These are phyloP conservation scores for Enteromius viviparus DNA, from an alignment of 2,797 vertebrate genomes.

Conservation along the genomic window DNA sequence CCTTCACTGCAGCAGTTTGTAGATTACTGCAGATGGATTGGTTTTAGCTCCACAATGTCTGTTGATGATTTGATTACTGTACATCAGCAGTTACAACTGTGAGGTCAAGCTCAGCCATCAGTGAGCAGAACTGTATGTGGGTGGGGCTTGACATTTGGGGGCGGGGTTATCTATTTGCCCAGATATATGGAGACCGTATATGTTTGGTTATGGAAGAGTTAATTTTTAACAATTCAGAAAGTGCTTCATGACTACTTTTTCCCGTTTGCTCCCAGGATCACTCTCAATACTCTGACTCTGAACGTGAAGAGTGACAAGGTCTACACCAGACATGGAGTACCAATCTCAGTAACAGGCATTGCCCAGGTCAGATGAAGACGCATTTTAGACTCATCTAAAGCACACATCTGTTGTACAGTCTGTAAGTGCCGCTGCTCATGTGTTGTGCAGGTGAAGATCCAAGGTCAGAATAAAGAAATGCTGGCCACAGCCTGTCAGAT, in stretches of 20 bases:
- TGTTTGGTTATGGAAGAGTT: neutral
- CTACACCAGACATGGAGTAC: slow-evolving; percentile 92
- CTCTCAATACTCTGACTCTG: slow-evolving; percentile 91
- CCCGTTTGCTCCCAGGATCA: slow-evolving; percentile 78
- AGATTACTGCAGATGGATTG: neutral
- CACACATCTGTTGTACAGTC: slow-evolving; percentile 1
- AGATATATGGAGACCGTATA: neutral
- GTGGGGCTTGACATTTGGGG: neutral
- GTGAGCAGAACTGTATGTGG: neutral
- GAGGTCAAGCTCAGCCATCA: neutral
- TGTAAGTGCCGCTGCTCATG: neutral
- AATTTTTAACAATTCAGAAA: no score
- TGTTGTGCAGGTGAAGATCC: slow-evolving; percentile 88
- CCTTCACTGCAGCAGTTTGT: neutral
- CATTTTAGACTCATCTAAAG: neutral
- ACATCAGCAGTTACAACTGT: neutral
- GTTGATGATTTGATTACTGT: neutral
- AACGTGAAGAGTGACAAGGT: slow-evolving; percentile 97
- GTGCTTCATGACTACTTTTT: no score
- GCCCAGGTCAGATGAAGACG: slow-evolving; percentile 82
- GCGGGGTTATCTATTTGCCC: neutral
- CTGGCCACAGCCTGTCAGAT: slow-evolving; percentile 93
- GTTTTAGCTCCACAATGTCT: neutral
- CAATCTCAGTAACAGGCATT: slow-evolving; percentile 94
- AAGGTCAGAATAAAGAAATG: slow-evolving; percentile 98